These are phyloP conservation scores for Astyanax mexicanus DNA, from an alignment of 2,797 vertebrate species.

Conservation along the genomic window DNA sequence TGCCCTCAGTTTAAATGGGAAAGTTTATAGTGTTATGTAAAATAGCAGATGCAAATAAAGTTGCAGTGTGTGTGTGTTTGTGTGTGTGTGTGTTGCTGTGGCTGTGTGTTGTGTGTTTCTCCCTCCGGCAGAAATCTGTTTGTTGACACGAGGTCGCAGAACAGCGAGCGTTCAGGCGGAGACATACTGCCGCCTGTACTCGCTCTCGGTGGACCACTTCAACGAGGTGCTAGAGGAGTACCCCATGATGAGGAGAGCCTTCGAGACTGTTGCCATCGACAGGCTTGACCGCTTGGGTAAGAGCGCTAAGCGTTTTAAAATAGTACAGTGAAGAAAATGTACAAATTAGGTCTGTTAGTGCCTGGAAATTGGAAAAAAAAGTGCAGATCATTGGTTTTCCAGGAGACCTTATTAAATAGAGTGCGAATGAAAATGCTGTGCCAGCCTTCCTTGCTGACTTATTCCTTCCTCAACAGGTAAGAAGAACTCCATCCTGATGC, in stretches of 20 bases:
- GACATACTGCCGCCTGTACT: conserved; percentile 92
- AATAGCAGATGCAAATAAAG: conserved; percentile 22
- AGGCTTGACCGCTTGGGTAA: conserved; percentile 92
- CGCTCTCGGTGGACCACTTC: conserved; percentile 92
- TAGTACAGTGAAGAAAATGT: too few relatives aligned
- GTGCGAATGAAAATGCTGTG: background rate
- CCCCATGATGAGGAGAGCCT: conserved; percentile 94
- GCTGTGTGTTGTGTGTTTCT: background rate
- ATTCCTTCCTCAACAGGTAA: conserved; percentile 80
- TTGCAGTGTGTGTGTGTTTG: background rate
- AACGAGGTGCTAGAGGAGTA: conserved; percentile 95
- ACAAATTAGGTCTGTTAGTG: too few relatives aligned
- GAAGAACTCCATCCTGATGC: conserved; percentile 96
- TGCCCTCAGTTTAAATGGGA: conserved; percentile 4
- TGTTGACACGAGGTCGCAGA: conserved; percentile 89
- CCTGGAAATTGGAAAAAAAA: background rate
- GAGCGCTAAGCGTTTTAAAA: too few relatives aligned
- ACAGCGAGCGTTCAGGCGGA: conserved; percentile 91
- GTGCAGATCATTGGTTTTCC: background rate
- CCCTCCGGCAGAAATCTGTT: conserved; percentile 84
- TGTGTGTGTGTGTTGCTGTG: conserved; percentile 11
- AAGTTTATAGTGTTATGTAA: conserved; percentile 2
- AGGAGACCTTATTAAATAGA: background rate
- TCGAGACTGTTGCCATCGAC: conserved; percentile 93
- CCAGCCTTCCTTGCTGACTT: background rate